phyloP scores from a whole-genome alignment of 2,113 vertebrate species.

The Saguinus imperator region DNA sequence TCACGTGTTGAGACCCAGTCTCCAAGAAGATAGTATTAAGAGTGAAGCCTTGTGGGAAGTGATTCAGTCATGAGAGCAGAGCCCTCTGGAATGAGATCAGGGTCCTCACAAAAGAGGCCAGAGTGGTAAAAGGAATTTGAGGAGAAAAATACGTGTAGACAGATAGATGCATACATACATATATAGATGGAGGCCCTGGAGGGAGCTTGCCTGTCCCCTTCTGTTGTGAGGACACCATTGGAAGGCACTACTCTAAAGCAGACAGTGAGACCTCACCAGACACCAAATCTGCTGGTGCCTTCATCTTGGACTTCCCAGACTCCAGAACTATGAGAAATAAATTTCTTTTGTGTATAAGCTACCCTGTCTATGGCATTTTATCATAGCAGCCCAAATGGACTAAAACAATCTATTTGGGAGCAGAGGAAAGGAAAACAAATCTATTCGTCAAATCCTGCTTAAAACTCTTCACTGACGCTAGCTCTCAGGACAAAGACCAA shows the following conservation, averaged over 20 bases:
- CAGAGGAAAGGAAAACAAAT: background rate
- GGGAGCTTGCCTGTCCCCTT: too few species aligned
- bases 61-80: background rate
- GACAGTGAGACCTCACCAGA: background rate
- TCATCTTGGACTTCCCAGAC: background rate
- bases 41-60: background rate
- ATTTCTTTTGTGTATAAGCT: background rate
- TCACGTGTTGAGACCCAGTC: background rate
- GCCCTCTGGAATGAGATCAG: background rate
- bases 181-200: too few species aligned
- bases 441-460: background rate
- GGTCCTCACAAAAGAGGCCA: background rate
- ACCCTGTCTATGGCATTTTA: background rate
- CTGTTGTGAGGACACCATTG: background rate
- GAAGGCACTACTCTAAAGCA: background rate
- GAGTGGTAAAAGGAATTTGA: too few species aligned
- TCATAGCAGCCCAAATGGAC: background rate
- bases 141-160: too few species aligned
- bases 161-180: too few species aligned
- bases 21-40: background rate
- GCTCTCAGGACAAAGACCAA: background rate
- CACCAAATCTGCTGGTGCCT: background rate
- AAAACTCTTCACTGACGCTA: background rate
- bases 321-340: background rate
- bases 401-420: background rate